phyloP scores from a whole-genome alignment of 2,888 invertebrate species.

The Macaria liturata region DNA sequence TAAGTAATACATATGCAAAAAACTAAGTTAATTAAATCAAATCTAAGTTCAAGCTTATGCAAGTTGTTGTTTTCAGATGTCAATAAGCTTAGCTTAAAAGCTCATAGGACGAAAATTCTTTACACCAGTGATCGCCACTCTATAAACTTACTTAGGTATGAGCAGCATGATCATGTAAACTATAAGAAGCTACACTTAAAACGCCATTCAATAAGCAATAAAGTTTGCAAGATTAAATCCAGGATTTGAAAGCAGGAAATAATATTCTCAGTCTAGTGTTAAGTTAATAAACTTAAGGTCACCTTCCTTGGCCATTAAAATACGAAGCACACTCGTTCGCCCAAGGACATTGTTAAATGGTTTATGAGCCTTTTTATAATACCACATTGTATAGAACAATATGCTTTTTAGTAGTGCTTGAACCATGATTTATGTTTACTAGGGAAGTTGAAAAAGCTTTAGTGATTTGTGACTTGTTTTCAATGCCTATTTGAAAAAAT shows the following conservation, averaged over 20 bases:
- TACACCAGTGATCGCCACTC: too few species aligned
- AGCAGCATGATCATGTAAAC: too few species aligned
- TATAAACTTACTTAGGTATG: too few species aligned
- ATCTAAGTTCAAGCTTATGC: too few species aligned
- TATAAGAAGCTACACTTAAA: too few species aligned
- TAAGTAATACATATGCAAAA: too few species aligned
- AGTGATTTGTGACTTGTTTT: too few species aligned
- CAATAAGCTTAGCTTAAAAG: too few species aligned
- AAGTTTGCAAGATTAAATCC: background rate
- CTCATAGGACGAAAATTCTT: too few species aligned
- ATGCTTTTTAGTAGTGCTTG: slow-evolving; percentile 15
- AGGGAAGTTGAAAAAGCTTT: background rate
- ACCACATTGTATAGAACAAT: slow-evolving; percentile 21
- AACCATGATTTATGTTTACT: slow-evolving; percentile 4
- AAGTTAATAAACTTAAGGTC: slow-evolving; percentile 12
- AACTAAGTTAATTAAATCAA: too few species aligned
- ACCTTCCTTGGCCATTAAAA: slow-evolving; percentile 11
- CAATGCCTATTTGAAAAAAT: background rate
- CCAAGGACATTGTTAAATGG: slow-evolving; percentile 18
- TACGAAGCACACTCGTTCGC: slow-evolving; percentile 6
- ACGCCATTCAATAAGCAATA: background rate
- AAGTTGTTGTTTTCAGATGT: too few species aligned
- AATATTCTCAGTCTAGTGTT: background rate
- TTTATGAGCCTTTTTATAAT: slow-evolving; percentile 21
- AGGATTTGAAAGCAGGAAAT: slow-evolving; percentile 14